phyloP scores from a whole-genome alignment of 1,140 invertebrate species.

The Zaprionus africanus region DNA sequence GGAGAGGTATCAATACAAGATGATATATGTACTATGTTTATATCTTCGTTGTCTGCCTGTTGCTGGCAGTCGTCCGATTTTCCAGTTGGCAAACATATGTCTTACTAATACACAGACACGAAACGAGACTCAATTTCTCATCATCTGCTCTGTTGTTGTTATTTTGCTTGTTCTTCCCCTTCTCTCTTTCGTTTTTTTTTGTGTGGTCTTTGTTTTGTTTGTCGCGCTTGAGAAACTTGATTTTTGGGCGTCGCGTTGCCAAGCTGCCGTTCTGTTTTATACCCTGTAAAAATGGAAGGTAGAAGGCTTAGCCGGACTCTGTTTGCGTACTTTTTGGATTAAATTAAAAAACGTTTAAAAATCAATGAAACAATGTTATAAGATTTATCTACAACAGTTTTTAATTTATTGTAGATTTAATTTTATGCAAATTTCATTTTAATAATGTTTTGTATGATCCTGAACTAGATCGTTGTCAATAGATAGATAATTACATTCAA shows the following conservation, averaged over 20 bases:
- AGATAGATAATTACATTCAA: not conserved
- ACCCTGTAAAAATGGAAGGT: conserved; percentile 3
- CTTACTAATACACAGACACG: not conserved
- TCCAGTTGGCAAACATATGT: conserved; percentile 7
- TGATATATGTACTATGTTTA: not conserved
- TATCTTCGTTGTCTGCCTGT: conserved; percentile 15
- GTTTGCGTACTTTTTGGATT: no score
- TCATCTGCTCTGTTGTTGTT: conserved; percentile 31
- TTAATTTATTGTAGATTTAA: not conserved
- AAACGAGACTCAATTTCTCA: conserved; percentile 15
- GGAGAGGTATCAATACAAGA: conserved; percentile 12
- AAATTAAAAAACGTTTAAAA: not conserved
- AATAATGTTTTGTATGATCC: not conserved
- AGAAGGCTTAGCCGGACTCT: not conserved
- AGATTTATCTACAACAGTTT: not conserved
- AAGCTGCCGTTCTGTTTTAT: conserved; percentile 18
- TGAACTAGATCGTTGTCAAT: not conserved
- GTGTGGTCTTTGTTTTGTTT: conserved; percentile 32
- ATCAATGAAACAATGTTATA: not conserved
- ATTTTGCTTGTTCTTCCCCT: not conserved
- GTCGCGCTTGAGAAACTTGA: conserved; percentile 55
- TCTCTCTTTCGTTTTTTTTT: conserved; percentile 18
- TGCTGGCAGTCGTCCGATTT: conserved; percentile 12
- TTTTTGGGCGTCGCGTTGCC: conserved; percentile 29
- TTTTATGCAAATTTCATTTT: conserved; percentile 2